Percentiles rank a stretch among this genome's conserved stretches.
phyloP scores from a whole-genome alignment of 2,888 invertebrate genomes.

The Melipona beecheii region DNA sequence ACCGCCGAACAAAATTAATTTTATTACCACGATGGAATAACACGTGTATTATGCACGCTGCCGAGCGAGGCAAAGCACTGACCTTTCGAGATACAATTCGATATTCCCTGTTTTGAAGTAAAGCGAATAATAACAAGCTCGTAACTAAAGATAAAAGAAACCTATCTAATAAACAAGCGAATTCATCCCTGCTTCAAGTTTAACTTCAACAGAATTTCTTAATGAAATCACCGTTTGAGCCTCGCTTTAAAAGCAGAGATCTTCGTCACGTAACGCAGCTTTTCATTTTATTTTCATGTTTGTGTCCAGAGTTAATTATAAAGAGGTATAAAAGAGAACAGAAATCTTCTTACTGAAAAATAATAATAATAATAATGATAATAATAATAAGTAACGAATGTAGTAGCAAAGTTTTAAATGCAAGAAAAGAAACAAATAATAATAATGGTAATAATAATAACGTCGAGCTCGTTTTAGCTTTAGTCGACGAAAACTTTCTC shows the following conservation, averaged over 20 bases:
- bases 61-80: background rate
- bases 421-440: background rate
- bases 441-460: no score
- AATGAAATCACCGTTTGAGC: background rate
- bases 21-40: background rate
- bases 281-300: background rate
- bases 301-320: no score
- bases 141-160: background rate
- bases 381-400: no score
- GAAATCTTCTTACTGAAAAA: background rate
- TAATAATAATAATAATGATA: no score
- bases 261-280: background rate
- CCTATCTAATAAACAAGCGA: conserved; percentile 7
- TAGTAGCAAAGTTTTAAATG: no score
- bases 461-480: no score
- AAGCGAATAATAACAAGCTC: background rate
- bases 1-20: background rate
- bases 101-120: background rate
- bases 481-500: no score
- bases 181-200: conserved; percentile 1
- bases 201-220: background rate
- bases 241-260: background rate
- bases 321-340: no score
- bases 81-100: background rate
- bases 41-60: background rate